Evolutionary conservation across 2,797 vertebrate species (phyloP).

Genomic region (Peromyscus melanophrys): DNA sequence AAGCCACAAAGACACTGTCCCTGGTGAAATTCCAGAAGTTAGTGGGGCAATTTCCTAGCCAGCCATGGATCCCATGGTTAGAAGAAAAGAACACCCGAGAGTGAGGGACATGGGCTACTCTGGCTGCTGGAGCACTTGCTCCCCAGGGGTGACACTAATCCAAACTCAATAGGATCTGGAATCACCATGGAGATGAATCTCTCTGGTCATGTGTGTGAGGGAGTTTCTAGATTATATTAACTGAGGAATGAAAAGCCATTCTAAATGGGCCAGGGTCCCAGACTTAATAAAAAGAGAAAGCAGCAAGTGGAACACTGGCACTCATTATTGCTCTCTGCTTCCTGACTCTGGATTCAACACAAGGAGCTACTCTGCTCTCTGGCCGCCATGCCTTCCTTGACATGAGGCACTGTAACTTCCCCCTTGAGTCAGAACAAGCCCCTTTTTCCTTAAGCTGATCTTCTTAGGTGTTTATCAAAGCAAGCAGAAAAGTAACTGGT

Average conservation of each 20-base stretch:
- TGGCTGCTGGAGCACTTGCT: slow-evolving; percentile 64
- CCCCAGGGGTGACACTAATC: not conserved
- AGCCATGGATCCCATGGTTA: slow-evolving; percentile 49
- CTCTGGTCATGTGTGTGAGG: not conserved
- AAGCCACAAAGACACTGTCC: not conserved
- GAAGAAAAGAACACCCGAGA: slow-evolving; percentile 66
- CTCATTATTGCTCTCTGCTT: not conserved
- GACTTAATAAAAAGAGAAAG: not conserved
- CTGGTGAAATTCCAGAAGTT: not conserved
- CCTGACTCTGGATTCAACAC: not conserved
- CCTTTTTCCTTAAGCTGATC: not conserved
- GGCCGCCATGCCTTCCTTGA: not conserved
- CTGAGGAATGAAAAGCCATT: not conserved
- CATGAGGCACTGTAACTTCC: no score
- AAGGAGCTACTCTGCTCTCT: no score
- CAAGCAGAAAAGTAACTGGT: not conserved
- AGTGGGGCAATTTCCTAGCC: not conserved
- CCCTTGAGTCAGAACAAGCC: not conserved
- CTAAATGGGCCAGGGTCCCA: not conserved
- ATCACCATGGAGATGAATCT: not conserved
- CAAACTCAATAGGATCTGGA: not conserved
- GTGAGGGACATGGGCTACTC: slow-evolving; percentile 64
- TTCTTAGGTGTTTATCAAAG: not conserved
- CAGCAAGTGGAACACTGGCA: not conserved
- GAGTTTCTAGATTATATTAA: not conserved